phyloP scores from a whole-genome alignment of 2,888 invertebrate genomes.

The Prosapia bicincta region DNA sequence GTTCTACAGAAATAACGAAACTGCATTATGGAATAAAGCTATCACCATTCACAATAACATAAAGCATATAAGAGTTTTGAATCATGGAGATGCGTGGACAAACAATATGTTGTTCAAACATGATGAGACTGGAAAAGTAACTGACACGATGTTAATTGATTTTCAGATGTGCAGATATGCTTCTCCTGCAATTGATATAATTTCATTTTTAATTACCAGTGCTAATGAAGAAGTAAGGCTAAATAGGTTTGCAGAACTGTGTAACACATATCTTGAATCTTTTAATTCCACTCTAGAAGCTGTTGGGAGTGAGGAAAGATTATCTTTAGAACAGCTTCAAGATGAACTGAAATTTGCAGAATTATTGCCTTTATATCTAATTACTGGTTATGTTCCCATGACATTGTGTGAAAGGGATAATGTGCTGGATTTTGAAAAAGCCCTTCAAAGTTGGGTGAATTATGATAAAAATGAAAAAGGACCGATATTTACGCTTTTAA shows the following conservation, averaged over 20 bases:
- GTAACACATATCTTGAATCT: constrained; percentile 10
- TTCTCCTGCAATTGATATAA: constrained; percentile 31
- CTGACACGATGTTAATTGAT: constrained; percentile 28
- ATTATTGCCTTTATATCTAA: background rate
- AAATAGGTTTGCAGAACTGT: constrained; percentile 10
- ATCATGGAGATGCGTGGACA: constrained; percentile 32
- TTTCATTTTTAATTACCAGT: constrained; percentile 28
- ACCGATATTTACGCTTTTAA: background rate
- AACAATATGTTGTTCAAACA: constrained; percentile 34
- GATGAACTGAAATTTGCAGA: background rate
- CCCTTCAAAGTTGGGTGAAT: background rate
- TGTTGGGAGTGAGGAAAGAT: constrained; percentile 4
- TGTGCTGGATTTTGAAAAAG: background rate
- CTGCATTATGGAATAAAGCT: background rate
- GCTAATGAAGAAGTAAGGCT: constrained; percentile 22
- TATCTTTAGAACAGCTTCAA: constrained; percentile 7
- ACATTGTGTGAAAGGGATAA: background rate
- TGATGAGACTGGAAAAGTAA: constrained; percentile 8
- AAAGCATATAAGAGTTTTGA: constrained; percentile 22
- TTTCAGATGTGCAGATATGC: constrained; percentile 27
- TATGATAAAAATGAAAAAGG: background rate
- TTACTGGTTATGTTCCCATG: background rate
- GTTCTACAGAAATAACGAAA: background rate
- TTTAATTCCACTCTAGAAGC: constrained; percentile 20
- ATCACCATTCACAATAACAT: background rate